phyloP scores from a whole-genome alignment of 2,888 invertebrate species.

The Macrophya annulata region DNA sequence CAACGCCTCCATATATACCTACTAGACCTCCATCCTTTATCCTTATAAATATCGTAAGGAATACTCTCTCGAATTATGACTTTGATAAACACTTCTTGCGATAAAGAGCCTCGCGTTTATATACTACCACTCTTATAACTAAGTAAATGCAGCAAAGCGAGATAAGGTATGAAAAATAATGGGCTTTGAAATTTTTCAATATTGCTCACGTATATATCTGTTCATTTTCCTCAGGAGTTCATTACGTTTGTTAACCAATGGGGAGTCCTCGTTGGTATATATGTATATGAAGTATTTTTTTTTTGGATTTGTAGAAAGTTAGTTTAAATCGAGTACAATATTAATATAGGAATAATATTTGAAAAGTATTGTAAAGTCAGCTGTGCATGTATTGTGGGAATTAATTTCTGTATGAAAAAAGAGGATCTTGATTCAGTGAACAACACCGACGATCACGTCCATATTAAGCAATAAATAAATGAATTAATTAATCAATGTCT shows the following conservation, averaged over 20 bases:
- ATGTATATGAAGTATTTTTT: not conserved
- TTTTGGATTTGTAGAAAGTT: not conserved
- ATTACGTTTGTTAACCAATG: not conserved
- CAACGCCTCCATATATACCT: not conserved
- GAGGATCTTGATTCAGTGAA: conserved; percentile 3
- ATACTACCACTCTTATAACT: not conserved
- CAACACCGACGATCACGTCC: not conserved
- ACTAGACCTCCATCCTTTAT: not conserved
- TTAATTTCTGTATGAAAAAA: not conserved
- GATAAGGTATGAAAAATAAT: conserved; percentile 18
- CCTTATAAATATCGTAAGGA: not conserved
- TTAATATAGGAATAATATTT: not conserved
- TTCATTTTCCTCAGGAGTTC: not conserved
- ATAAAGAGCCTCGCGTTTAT: not conserved
- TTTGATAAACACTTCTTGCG: conserved; percentile 34
- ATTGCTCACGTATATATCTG: not conserved
- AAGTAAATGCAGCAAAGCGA: conserved; percentile 11
- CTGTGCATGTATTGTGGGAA: not conserved
- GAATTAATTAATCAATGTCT: conserved; percentile 49
- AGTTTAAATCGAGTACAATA: not conserved
- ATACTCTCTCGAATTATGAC: conserved; percentile 34
- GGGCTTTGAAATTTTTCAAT: not conserved
- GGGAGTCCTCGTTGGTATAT: no score
- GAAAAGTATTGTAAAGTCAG: no score
- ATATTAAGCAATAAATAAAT: conserved; percentile 35